phyloP scores from a whole-genome alignment of 2,797 vertebrate species.

The Eospalax fontanierii region DNA sequence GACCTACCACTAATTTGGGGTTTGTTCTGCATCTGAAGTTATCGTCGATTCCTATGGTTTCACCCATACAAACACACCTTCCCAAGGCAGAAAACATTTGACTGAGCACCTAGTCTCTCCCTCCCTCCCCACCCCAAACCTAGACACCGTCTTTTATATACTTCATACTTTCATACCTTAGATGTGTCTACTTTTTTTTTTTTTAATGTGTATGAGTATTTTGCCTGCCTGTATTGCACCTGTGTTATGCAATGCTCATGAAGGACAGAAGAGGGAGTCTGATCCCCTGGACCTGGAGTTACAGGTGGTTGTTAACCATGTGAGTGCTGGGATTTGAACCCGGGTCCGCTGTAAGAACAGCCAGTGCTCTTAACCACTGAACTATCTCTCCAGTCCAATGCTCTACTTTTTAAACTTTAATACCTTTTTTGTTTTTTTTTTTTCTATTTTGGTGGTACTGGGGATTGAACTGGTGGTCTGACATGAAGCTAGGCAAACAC shows the following conservation, averaged over 20 bases:
- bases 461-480: not conserved
- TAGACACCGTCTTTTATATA: not conserved
- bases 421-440: not conserved
- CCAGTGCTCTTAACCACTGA: no score
- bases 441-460: not conserved
- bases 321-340: no score
- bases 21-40: not conserved
- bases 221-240: no score
- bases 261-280: no score
- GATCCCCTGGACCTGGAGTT: no score
- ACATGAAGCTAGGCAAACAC: not conserved
- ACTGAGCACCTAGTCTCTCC: not conserved
- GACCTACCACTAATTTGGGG: not conserved
- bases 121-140: not conserved
- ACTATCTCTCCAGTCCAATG: no score
- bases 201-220: no score
- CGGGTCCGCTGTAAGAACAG: no score
- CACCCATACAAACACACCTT: no score
- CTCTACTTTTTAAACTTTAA: not conserved
- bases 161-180: not conserved
- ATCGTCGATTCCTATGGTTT: not conserved
- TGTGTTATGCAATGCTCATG: no score
- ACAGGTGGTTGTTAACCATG: no score
- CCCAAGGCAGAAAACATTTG: not conserved
- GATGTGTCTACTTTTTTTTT: no score